Evolutionary conservation across 2,113 vertebrate species (phyloP), one percentile per base, ranked within the genome.

Genomic region (Silurus asotus): DNA sequence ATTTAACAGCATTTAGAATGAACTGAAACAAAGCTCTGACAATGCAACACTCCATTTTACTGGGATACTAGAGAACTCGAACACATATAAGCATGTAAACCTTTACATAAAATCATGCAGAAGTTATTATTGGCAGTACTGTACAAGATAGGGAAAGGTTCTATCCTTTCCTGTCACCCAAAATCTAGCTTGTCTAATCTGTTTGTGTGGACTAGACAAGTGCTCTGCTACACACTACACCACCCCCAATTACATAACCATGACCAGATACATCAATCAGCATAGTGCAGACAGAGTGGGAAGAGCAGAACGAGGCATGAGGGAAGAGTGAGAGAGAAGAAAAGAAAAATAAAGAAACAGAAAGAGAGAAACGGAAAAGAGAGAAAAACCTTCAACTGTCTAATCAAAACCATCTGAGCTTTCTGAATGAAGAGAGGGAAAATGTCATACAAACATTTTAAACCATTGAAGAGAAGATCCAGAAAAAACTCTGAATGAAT

Each of bases 331-430:
- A 6, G 25, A 81, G 70, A 75, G 4, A 6, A 49, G 1, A 28
- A 48, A 74, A 49, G n/a, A 8, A 14, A 49, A 53, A 6, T 19
- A 81, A 72, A 76, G 8, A 11, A 51, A 20, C 25, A 49, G 53
- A 59, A 20, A 9, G 19, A 65, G 37, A 51, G n/a, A 82, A 77
- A 53, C n/a, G 56, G 72, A 82, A 48, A n/a, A 10, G 20, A 58
- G n/a, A 10, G 17, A 48, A n/a, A 79, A 81, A 48, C 78, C 87
- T 81, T 80, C 65, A 64, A 76, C 25, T 17, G 62, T 69, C n/a
- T 91, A 91, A 90, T 91, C 89, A 91, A 86, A 91, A 89, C 87
- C 87, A 91, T 84, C 84, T 85, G 82, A 84, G 84, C 59, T 81
- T 64, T 87, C 64, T 58, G 53, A n/a, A 84, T 53, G n/a, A 59